A percentile compares a stretch with the other conserved stretches of the same genome.
phyloP scores from a whole-genome alignment of 2,888 invertebrate genomes.

The Macroteleia sp. region DNA sequence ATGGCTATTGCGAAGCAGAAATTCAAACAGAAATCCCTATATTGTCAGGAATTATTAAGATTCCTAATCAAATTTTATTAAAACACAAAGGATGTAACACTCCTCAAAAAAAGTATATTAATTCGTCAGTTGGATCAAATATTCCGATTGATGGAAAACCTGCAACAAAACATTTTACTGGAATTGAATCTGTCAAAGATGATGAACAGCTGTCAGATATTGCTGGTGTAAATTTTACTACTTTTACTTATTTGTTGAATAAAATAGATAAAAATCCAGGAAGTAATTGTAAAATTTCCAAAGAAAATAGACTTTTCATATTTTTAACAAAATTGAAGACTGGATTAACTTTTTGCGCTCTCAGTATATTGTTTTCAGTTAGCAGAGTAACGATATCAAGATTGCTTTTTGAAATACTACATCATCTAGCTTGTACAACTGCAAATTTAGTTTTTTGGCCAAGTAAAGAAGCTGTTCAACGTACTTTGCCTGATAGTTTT shows the following conservation, averaged over 20 bases:
- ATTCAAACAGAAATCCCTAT: slow-evolving; percentile 40
- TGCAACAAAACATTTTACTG: slow-evolving; percentile 41
- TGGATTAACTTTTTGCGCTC: slow-evolving; percentile 64
- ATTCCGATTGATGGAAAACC: background rate
- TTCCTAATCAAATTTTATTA: slow-evolving; percentile 5
- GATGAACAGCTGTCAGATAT: slow-evolving; percentile 50
- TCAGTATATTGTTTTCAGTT: background rate
- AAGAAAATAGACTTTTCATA: slow-evolving; percentile 61
- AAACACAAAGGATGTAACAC: slow-evolving; percentile 31
- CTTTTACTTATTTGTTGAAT: slow-evolving; percentile 52
- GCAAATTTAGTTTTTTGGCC: slow-evolving; percentile 34
- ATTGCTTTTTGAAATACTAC: slow-evolving; percentile 48
- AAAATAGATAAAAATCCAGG: slow-evolving; percentile 4
- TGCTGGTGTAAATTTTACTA: slow-evolving; percentile 42
- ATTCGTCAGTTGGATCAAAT: slow-evolving; percentile 22
- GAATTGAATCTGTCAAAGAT: slow-evolving; percentile 48
- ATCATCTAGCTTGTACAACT: slow-evolving; percentile 5
- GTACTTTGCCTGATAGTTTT: slow-evolving; percentile 13
- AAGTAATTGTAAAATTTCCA: slow-evolving; percentile 28
- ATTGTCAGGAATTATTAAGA: background rate
- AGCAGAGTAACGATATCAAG: slow-evolving; percentile 42
- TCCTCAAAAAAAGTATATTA: slow-evolving; percentile 13
- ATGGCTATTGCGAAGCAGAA: slow-evolving; percentile 39
- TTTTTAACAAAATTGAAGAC: slow-evolving; percentile 67
- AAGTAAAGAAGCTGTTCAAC: slow-evolving; percentile 12